Conservation (phyloP, 2,888 invertebrate genomes). For the Atherix ibis region DNA sequence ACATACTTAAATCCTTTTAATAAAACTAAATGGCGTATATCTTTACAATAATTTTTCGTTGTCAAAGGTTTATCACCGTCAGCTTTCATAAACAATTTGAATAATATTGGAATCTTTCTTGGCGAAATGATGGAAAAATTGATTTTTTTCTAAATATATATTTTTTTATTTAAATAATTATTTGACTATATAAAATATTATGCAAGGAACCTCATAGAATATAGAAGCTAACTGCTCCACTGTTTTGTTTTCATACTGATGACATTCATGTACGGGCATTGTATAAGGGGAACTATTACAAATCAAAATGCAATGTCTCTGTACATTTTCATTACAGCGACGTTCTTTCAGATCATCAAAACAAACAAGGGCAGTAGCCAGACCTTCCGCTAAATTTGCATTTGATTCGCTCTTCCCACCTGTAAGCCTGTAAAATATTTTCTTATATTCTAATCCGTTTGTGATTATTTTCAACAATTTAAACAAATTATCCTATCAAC, state of each 20-base stretch:
- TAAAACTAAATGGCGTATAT: conserved; percentile 64
- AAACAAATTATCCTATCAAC: too few species aligned
- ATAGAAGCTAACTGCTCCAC: conserved; percentile 71
- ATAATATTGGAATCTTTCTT: conserved; percentile 69
- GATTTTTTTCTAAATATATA: conserved; percentile 57
- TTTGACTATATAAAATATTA: background rate
- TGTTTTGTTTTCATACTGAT: conserved; percentile 54
- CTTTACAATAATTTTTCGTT: conserved; percentile 83
- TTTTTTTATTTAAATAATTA: conserved; percentile 1
- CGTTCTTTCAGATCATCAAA: conserved; percentile 67
- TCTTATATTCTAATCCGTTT: too few species aligned
- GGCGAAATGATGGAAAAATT: conserved; percentile 80
- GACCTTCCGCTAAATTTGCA: conserved; percentile 79
- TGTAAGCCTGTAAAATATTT: conserved; percentile 42
- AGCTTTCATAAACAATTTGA: conserved; percentile 77
- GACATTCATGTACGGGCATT: conserved; percentile 63
- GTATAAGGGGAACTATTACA: conserved; percentile 87
- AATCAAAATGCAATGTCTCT: conserved; percentile 42
- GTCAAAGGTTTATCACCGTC: conserved; percentile 71
- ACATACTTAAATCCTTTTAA: conserved; percentile 51
- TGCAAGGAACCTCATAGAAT: conserved; percentile 49
- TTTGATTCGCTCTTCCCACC: conserved; percentile 82
- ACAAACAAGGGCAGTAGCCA: conserved; percentile 72
- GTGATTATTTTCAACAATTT: too few species aligned
- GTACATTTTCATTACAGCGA: conserved; percentile 26